Evolutionary conservation across 1,140 invertebrate species (phyloP), one percentile per base, ranked within the genome.

Genomic region (Drosophila kurseongensis): DNA sequence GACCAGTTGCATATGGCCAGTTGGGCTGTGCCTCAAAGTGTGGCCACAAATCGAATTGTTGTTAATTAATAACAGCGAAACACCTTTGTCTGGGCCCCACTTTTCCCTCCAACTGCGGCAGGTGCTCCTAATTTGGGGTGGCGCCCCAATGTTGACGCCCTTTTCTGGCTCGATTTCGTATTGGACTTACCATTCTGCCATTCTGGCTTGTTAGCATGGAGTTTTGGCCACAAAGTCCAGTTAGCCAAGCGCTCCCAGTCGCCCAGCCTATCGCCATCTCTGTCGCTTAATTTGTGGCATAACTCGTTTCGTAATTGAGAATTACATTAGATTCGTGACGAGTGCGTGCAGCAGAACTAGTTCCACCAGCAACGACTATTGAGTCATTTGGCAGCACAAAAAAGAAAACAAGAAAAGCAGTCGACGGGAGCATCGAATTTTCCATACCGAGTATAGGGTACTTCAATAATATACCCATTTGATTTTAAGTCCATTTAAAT

Each of bases 271-370:
- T 71, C 38, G 59, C 61, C 68, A 36, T 41, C 38, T 48, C 50
- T 55, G 44, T 77, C 67, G 75, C 72, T 84, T 89, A 80, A 84
- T 84, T 89, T 88, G 84, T 89, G 84, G 85, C 84, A 88, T 88
- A 88, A 88, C 84, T 88, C 72, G 84, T 88, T 88, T 84, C 73
- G 85, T 90, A 88, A 89, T 89, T 90, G 80, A 89, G 84, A 89
- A 89, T 89, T 85, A 84, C 84, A 90, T 89, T 89, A 80, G 79
- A 84, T 89, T 89, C 50, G 72, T 57, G 75, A 88, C 83, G 81
- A 89, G 83, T 86, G 84, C 83, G 82, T 86, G 82, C 83, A 74
- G 72, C 71, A 86, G 79, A 86, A 82, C 82, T 86, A 88, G 83
- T 79, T 88, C 45, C 81, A 47, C 48, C 23, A 65, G 62, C 79